phyloP scores from a whole-genome alignment of 2,113 vertebrate genomes.

The Mustelus asterias region DNA sequence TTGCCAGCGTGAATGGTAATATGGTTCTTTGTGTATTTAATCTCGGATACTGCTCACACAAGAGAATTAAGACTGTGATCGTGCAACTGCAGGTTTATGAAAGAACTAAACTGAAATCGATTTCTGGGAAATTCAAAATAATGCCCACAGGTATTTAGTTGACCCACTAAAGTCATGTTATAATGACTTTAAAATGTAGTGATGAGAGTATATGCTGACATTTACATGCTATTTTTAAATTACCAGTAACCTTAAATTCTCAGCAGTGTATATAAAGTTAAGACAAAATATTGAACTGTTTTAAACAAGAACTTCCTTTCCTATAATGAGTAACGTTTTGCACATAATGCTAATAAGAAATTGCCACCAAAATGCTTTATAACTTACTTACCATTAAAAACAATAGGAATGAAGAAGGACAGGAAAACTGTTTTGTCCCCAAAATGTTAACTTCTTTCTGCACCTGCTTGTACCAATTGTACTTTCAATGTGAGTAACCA shows the following conservation, averaged over 20 bases:
- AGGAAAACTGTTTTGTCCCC: background rate
- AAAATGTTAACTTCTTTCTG: background rate
- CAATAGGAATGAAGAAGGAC: background rate
- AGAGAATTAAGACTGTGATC: background rate
- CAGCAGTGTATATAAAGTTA: background rate
- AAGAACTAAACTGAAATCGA: background rate
- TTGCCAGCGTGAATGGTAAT: background rate
- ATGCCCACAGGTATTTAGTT: background rate
- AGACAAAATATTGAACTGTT: background rate
- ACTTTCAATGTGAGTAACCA: background rate
- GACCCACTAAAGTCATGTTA: background rate
- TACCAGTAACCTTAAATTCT: background rate
- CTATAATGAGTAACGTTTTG: background rate
- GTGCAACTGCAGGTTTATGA: background rate
- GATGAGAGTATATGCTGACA: background rate
- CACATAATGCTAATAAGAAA: background rate
- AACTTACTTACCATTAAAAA: background rate
- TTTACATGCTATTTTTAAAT: background rate
- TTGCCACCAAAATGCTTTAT: background rate
- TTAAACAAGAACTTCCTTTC: background rate
- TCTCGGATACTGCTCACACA: background rate
- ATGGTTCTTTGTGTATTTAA: background rate
- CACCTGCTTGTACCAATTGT: background rate
- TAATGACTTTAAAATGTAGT: background rate
- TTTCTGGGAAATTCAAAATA: slow-evolving; percentile 14